Evolutionary conservation across 2,888 invertebrate genomes (phyloP).

Genomic region (Phasia obesa): DNA sequence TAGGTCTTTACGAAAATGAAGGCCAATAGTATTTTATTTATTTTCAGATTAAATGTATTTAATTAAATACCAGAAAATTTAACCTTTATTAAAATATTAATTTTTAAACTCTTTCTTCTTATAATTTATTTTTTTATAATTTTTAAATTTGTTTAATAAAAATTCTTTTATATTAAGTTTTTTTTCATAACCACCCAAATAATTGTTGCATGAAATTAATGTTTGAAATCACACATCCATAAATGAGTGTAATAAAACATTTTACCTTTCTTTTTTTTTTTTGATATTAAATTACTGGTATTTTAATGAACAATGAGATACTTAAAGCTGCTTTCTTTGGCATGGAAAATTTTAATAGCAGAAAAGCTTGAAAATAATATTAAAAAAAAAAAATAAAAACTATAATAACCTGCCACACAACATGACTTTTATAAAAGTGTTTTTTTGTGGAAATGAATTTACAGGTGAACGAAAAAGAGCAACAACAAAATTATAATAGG

Average conservation of each 20-base stretch:
- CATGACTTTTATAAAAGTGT: conserved; percentile 47
- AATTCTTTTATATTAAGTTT: neutral
- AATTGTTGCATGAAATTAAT: conserved; percentile 56
- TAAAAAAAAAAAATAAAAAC: conserved; percentile 16
- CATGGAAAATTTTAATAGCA: neutral
- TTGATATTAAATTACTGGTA: neutral
- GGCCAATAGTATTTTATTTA: too few species aligned
- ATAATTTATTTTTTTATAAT: too few species aligned
- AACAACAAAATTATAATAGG: conserved; percentile 54
- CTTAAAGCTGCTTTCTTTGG: neutral
- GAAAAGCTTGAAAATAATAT: conserved; percentile 21
- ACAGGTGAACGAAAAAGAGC: conserved; percentile 6
- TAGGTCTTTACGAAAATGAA: too few species aligned
- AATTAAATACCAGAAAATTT: too few species aligned
- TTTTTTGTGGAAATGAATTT: conserved; percentile 31
- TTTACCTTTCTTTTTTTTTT: neutral
- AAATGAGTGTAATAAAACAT: conserved; percentile 21
- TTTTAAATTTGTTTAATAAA: neutral
- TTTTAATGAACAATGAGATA: conserved; percentile 26
- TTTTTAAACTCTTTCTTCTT: too few species aligned
- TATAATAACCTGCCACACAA: conserved; percentile 41
- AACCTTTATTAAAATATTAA: too few species aligned
- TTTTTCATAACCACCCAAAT: conserved; percentile 7
- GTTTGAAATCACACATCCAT: conserved; percentile 52
- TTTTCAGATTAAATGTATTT: too few species aligned